Evolutionary conservation across 2,888 invertebrate genomes (phyloP), one percentile per base, ranked within the genome.

Genomic region (Lithophane leautieri): DNA sequence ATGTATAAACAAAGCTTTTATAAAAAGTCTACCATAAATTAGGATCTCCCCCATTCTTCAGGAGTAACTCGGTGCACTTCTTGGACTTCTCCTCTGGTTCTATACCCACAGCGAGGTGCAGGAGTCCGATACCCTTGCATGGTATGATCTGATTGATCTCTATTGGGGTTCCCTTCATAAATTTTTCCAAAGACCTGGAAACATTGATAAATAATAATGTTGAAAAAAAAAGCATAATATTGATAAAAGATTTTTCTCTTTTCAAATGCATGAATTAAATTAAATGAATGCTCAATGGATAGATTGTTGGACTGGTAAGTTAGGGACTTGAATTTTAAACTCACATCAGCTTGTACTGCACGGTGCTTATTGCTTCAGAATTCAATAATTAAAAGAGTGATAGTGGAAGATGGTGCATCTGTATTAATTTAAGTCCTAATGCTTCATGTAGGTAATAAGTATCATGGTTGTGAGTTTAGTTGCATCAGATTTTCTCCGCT

Each of bases 31-130:
- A 97, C 97, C 97, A 95, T 77, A 98, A 96, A 93, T 98, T 98
- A 3, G 98, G 98, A 94, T 98, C 96, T 65, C 97, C 98, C 82
- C 97, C 97, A 93, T 97, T 94, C 85, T 97, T 97, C 40, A 98
- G 92, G 83, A 98, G 97, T n/a, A 98, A 90, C 90, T 97, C 97
- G 0, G 97, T 97, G 69, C 97, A 97, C 89, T 97, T 95, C 86
- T 95, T 95, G 0, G 98, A 97, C 88, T 98, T 97, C 34, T 97
- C 94, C 72, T 97, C 93, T 22, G 97, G 97, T 68, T 97, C 97
- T 92, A 98, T 97, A 2, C 98, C 98, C 62, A 98, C 97, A 0
- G 97, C 97, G 86, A 98, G 97, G 90, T 98, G 98, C 86, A 98
- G 97, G 0, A 98, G 97, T 0, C 98, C 97, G 67, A 98, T 97